Evolutionary conservation across 2,797 vertebrate genomes (phyloP), one percentile per base, ranked within the genome.

Genomic region (Enteromius argenteus): DNA sequence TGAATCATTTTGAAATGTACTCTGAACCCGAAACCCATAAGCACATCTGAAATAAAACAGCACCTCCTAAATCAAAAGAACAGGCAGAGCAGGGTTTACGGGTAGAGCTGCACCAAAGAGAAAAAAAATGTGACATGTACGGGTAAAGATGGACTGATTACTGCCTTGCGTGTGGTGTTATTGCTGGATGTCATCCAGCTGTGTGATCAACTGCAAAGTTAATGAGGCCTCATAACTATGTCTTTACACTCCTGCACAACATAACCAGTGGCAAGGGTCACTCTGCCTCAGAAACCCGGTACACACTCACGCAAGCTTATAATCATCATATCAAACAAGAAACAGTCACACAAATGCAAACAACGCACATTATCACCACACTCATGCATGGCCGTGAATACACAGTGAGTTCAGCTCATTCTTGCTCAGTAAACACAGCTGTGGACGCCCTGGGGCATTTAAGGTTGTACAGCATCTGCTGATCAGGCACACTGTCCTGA

Each of bases 391-490:
- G 21, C 72, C 51, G 53, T 64, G 58, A 42, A 82, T 44, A 72
- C 73, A 56, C 67, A 81, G 23, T 9, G 30, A 56, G 23, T 58
- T 56, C 32, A 14, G n/a, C 51, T 72, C 67, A 81, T 81, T 71
- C 51, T 81, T 21, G 9, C 79, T 72, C 51, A 32, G 67, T 81
- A 60, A 81, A 91, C 89, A 91, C 88, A 90, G 88, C 88, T 87
- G 89, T 89, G 82, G 86, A 90, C 88, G 68, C 88, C 78, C 87
- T 37, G 0, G 86, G 92, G 90, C 90, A 85, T 86, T 51, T 85
- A 76, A 90, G 91, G 90, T 89, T 37, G 1, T 7, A 76, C 79
- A 91, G 90, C 93, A 93, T 93, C 92, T 94, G 92, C 90, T 90
- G 85, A 92, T 92, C 85, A 90, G 15, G 69, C 86, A 85, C 83